Evolutionary conservation across 2,797 vertebrate species (phyloP), one percentile per base, ranked within the genome.

Genomic region (Cottoperca gobio): DNA sequence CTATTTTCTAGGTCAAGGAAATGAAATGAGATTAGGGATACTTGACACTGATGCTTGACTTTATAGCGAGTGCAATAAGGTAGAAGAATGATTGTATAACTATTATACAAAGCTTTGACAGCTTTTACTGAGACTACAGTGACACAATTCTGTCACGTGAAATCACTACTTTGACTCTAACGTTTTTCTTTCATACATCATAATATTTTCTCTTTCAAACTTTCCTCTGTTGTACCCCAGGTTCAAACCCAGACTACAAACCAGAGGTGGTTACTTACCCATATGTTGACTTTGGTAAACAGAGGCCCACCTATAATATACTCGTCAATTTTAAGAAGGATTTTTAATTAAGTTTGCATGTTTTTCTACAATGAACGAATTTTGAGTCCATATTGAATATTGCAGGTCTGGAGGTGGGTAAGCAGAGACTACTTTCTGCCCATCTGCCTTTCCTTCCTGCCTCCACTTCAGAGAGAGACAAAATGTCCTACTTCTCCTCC

Each of bases 201-300:
- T n/a, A 9, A 2, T 35, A 19, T 42, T 2, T 58, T 66, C 28
- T 60, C 33, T 23, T 50, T 52, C 24, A 62, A 43, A 54, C 24
- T 39, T 3, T 9, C 24, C 5, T 74, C 19, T 80, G 2, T 65
- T 92, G 73, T 82, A 66, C 89, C 79, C 45, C 81, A 94, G 95
- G 85, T 63, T 92, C 91, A 60, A 91, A 94, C 81, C 89, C 89
- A 53, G 89, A 66, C 68, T 89, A 91, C 83, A 96, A 93, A 88
- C 94, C 96, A 43, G 97, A 99, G 88, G 90, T 98, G 57, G 92
- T 97, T 33, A 93, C 95, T 67, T 97, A 98, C 91, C 97, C 98
- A 62, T 96, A 95, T 84, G 91, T 79, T 81, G 97, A 99, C 89
- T 99, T 99, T 94, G 97, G 96, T 97, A 96, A 94, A 84, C 28